Conservation (phyloP, 2,797 vertebrate species). For the Sandelia bainsii region DNA sequence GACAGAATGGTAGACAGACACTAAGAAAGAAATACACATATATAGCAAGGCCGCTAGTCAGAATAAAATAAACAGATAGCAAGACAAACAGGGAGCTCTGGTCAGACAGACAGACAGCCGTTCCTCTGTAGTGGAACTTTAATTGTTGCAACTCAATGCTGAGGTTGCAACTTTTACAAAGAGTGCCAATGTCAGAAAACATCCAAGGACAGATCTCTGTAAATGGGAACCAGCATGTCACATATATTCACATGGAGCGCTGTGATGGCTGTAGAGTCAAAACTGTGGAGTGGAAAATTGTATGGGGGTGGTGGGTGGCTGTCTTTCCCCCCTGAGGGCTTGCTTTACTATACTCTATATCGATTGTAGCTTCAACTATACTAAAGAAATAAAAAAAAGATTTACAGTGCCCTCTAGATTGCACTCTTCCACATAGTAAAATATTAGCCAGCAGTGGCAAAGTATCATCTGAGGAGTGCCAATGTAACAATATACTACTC, state of each 20-base stretch:
- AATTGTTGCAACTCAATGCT: conserved; percentile 48
- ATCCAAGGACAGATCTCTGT: conserved; percentile 37
- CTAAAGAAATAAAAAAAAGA: conserved; percentile 57
- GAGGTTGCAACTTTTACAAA: conserved; percentile 36
- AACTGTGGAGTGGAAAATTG: not conserved
- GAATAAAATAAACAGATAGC: not conserved
- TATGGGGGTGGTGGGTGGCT: not conserved
- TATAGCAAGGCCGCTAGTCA: not conserved
- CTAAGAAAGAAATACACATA: not conserved
- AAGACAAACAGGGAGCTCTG: too few relatives aligned
- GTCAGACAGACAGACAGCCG: not conserved
- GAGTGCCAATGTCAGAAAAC: conserved; percentile 31
- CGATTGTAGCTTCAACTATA: conserved; percentile 36
- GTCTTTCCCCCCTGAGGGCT: conserved; percentile 19
- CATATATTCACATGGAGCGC: conserved; percentile 11
- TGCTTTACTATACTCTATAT: conserved; percentile 49
- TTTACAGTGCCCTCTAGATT: conserved; percentile 50
- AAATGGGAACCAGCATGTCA: conserved; percentile 20
- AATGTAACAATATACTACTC: conserved; percentile 49
- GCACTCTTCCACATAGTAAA: conserved; percentile 53
- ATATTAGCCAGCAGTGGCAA: conserved; percentile 61
- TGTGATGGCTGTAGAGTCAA: not conserved
- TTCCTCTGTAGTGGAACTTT: conserved; percentile 3
- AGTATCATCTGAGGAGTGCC: conserved; percentile 51
- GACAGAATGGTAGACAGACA: not conserved